Evolutionary conservation across 2,888 invertebrate species (phyloP).

Genomic region (Eurytoma californica): DNA sequence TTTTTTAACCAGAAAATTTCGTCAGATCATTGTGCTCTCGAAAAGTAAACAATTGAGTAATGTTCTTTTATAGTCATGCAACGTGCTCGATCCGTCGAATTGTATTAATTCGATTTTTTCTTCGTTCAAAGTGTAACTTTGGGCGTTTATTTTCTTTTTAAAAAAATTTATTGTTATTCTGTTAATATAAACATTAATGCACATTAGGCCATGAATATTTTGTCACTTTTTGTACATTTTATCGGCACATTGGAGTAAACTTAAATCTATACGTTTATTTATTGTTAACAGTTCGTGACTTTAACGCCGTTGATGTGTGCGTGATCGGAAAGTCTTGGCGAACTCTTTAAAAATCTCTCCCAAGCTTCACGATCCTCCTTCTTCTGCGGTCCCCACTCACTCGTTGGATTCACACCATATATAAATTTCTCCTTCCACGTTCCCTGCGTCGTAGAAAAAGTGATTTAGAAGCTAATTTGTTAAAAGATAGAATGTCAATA

Average conservation of each 20-base stretch:
- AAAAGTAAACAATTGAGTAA: conserved; percentile 5
- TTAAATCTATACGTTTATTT: conserved; percentile 18
- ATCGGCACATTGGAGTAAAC: conserved; percentile 13
- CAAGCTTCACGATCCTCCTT: conserved; percentile 66
- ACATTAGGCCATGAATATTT: conserved; percentile 28
- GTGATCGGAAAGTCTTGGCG: conserved; percentile 54
- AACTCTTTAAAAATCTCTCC: conserved; percentile 62
- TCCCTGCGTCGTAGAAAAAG: conserved; percentile 57
- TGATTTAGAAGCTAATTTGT: neutral
- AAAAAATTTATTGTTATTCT: conserved; percentile 21
- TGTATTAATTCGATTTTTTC: neutral
- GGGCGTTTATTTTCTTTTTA: conserved; percentile 20
- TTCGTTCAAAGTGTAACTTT: neutral
- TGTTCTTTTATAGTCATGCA: neutral
- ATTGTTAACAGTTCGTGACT: conserved; percentile 49
- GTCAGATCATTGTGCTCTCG: neutral
- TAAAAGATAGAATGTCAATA: too few relatives aligned
- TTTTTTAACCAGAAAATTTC: too few relatives aligned
- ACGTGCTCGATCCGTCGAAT: neutral
- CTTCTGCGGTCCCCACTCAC: conserved; percentile 73
- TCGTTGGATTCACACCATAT: conserved; percentile 66
- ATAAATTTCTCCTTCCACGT: conserved; percentile 65
- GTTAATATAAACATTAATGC: conserved; percentile 20
- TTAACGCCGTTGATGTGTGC: conserved; percentile 54
- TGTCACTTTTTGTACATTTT: conserved; percentile 16